Conservation (phyloP, 35 echinoderm and acorn worm species). For the Nesometra sesokonis region DNA sequence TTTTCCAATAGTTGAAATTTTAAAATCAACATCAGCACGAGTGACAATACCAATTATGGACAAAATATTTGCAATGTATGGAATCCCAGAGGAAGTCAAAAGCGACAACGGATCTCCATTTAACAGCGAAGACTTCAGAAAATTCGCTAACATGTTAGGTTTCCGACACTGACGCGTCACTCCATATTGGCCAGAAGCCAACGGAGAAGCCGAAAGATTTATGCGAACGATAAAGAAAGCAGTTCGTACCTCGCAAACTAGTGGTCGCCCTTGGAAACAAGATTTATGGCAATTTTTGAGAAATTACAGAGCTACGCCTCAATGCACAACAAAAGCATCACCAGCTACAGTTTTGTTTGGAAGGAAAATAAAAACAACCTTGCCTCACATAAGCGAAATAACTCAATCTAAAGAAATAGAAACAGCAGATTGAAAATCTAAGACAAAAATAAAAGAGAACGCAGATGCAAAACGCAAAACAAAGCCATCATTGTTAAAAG, state of each 20-base stretch:
- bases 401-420: background rate
- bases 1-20: slow-evolving; percentile 45
- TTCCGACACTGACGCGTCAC: slow-evolving; percentile 16
- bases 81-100: slow-evolving; percentile 25
- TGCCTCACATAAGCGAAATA: background rate
- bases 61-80: background rate
- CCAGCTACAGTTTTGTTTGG: slow-evolving; percentile 25
- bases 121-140: background rate
- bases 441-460: background rate
- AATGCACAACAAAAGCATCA: slow-evolving; percentile 20
- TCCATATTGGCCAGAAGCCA: slow-evolving; percentile 24
- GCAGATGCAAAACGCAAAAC: background rate
- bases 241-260: slow-evolving; percentile 14
- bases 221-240: slow-evolving; percentile 27
- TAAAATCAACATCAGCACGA: background rate
- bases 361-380: background rate
- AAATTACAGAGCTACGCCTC: slow-evolving; percentile 48
- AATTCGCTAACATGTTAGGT: too few species aligned
- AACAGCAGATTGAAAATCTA: background rate
- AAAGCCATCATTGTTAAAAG: background rate
- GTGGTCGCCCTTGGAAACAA: slow-evolving; percentile 49
- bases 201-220: slow-evolving; percentile 24
- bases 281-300: slow-evolving; percentile 30
- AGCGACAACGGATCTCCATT: slow-evolving; percentile 25
- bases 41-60: background rate